phyloP scores from a whole-genome alignment of 2,888 invertebrate species.

The Stenodera caucasica region DNA sequence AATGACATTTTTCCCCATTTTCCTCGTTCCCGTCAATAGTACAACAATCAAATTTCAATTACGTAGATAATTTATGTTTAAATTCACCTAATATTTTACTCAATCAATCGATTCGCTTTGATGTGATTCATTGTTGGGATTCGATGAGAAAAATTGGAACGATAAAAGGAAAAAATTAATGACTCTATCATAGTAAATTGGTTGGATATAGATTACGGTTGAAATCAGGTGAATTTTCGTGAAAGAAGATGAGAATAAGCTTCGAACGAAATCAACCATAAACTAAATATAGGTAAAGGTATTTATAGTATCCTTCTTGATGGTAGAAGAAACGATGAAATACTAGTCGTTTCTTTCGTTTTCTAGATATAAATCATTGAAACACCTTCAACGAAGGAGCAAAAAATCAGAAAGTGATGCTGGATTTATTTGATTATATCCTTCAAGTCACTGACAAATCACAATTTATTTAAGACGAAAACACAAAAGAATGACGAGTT shows the following conservation, averaged over 20 bases:
- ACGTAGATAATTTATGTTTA: no score
- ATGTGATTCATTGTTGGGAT: no score
- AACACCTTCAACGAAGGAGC: neutral
- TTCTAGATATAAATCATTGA: neutral
- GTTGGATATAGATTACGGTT: neutral
- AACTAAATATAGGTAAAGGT: neutral
- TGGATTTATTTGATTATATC: conserved; percentile 2
- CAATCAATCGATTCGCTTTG: no score
- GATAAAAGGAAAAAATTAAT: no score
- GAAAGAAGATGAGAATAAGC: no score
- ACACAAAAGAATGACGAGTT: neutral
- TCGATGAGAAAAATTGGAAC: no score
- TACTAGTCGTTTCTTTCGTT: neutral
- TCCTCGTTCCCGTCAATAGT: neutral
- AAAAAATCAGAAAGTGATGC: neutral
- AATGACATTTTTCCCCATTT: neutral
- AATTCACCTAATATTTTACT: no score
- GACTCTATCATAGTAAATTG: no score
- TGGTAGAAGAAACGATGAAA: neutral
- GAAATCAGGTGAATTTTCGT: neutral
- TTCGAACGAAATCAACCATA: neutral
- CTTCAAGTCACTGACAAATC: conserved; percentile 2
- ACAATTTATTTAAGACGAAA: neutral
- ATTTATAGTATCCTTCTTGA: neutral
- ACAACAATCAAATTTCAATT: neutral